phyloP scores from a whole-genome alignment of 2,888 invertebrate species.

The Hydrotaea diabolus region DNA sequence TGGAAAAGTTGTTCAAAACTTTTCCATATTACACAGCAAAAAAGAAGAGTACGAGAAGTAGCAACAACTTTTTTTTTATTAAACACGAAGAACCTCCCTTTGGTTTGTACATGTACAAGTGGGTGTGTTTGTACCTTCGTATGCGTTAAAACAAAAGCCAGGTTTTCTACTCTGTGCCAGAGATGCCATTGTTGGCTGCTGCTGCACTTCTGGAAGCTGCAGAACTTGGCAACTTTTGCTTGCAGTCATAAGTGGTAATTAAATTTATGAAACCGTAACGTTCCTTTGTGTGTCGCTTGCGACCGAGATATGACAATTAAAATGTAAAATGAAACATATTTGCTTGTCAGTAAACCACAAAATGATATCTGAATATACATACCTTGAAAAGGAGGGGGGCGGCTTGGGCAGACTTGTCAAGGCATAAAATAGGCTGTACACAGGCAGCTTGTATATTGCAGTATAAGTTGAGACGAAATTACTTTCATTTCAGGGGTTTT shows the following conservation, averaged over 20 bases:
- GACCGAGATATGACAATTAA: not conserved
- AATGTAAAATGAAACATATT: constrained; percentile 3
- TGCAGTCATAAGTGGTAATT: constrained; percentile 42
- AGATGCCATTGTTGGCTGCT: constrained; percentile 27
- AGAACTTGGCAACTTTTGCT: too few species aligned
- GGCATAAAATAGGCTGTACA: too few species aligned
- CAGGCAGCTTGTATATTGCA: too few species aligned
- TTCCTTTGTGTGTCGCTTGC: not conserved
- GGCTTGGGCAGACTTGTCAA: too few species aligned
- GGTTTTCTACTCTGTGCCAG: not conserved
- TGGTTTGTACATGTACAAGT: not conserved
- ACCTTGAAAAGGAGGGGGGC: too few species aligned
- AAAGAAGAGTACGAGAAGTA: too few species aligned
- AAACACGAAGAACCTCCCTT: not conserved
- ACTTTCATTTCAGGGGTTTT: not conserved
- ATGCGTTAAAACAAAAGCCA: constrained; percentile 31
- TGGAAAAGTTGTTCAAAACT: constrained; percentile 46
- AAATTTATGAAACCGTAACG: constrained; percentile 27
- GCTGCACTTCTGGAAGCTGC: too few species aligned
- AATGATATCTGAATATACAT: too few species aligned
- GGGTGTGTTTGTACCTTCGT: not conserved
- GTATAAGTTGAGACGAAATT: not conserved
- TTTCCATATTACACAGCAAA: not conserved
- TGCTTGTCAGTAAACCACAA: too few species aligned
- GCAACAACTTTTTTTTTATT: not conserved